Conservation (phyloP, 1,140 invertebrate species). For the Heliconius himera region DNA sequence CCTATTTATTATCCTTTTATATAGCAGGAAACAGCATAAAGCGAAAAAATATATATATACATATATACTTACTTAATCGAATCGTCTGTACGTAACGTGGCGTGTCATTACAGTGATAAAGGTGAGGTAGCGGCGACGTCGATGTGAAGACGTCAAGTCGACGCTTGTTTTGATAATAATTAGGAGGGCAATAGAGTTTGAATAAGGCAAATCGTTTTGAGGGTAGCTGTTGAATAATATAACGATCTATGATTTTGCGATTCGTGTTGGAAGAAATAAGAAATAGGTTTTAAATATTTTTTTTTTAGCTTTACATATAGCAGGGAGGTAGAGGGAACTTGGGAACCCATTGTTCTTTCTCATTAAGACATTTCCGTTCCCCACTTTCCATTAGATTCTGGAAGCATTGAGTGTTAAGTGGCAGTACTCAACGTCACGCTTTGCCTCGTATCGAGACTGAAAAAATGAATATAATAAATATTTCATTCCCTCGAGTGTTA, state of each 20-base stretch:
- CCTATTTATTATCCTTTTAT: too few relatives aligned
- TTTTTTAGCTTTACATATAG: too few relatives aligned
- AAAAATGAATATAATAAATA: too few relatives aligned
- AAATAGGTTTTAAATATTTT: neutral
- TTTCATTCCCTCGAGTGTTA: too few relatives aligned
- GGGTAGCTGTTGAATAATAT: neutral
- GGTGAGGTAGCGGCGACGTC: slow-evolving; percentile 45
- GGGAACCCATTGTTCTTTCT: too few relatives aligned
- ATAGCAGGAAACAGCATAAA: too few relatives aligned
- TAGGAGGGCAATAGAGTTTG: slow-evolving; percentile 6
- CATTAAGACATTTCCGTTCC: too few relatives aligned
- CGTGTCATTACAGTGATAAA: slow-evolving; percentile 64
- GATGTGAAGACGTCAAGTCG: slow-evolving; percentile 26
- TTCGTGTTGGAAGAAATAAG: neutral
- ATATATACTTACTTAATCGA: neutral
- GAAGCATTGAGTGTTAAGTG: too few relatives aligned
- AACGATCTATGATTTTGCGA: neutral
- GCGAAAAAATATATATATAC: neutral
- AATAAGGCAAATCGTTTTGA: slow-evolving; percentile 5
- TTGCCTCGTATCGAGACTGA: too few relatives aligned
- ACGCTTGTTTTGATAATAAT: slow-evolving; percentile 22
- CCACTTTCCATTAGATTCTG: too few relatives aligned
- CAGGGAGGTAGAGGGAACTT: too few relatives aligned
- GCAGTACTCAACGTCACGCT: too few relatives aligned
- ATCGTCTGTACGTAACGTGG: neutral